Percentiles rank a stretch among this genome's conserved stretches.
Evolutionary conservation across 1,140 invertebrate species (phyloP).

Genomic region (Drosophila cardini): DNA sequence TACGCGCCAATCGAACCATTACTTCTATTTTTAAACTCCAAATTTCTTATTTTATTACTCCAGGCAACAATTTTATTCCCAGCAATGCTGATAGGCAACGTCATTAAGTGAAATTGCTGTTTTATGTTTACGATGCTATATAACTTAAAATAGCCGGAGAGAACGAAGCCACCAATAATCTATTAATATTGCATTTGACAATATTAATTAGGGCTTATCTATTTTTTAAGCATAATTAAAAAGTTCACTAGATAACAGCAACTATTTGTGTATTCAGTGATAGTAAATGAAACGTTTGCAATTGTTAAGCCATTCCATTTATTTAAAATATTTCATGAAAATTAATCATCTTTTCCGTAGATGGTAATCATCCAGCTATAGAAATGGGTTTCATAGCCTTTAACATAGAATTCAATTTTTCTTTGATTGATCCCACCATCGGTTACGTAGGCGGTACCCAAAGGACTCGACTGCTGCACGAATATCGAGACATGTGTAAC

Average conservation of each 20-base stretch:
- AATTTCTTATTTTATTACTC: slow-evolving; percentile 1
- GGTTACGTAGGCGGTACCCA: neutral
- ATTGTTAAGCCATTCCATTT: slow-evolving; percentile 12
- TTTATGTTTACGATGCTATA: slow-evolving; percentile 11
- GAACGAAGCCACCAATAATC: neutral
- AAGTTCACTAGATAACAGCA: slow-evolving; percentile 6
- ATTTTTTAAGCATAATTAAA: slow-evolving; percentile 21
- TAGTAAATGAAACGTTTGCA: slow-evolving; percentile 14
- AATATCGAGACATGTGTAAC: slow-evolving; percentile 25
- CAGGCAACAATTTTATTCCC: neutral
- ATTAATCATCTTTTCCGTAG: slow-evolving; percentile 15
- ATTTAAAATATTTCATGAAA: slow-evolving; percentile 6
- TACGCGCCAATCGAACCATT: neutral
- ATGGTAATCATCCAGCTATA: slow-evolving; percentile 31
- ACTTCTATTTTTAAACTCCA: neutral
- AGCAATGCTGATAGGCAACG: slow-evolving; percentile 2
- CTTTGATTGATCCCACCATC: slow-evolving; percentile 25
- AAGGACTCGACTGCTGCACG: neutral
- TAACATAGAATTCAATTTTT: slow-evolving; percentile 20
- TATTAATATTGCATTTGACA: slow-evolving; percentile 6
- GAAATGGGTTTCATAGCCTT: slow-evolving; percentile 22
- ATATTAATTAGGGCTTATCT: slow-evolving; percentile 25
- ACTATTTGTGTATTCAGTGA: neutral
- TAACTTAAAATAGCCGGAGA: neutral
- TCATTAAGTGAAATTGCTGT: neutral